Conservation (phyloP, 2,888 invertebrate genomes). For the Netelia melanura region DNA sequence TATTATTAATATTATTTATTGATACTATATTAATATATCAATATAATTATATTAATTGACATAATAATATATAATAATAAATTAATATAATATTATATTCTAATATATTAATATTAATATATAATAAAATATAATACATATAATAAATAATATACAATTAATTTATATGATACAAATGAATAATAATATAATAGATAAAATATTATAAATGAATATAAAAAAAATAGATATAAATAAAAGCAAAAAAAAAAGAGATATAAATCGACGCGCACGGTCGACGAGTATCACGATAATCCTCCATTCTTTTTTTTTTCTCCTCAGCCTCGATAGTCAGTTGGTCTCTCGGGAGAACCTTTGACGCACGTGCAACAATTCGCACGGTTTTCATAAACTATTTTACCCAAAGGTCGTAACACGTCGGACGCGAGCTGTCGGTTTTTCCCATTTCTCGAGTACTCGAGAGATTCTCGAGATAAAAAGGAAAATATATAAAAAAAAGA, state of each 20-base stretch:
- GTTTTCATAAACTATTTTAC: slow-evolving; percentile 28
- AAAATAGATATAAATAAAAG: no score
- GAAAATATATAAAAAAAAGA: slow-evolving; percentile 25
- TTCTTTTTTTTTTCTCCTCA: slow-evolving; percentile 15
- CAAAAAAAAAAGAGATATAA: not conserved
- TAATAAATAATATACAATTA: no score
- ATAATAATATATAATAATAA: not conserved
- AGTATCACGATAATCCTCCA: not conserved
- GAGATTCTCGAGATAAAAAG: not conserved
- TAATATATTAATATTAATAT: slow-evolving; percentile 1
- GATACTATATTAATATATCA: no score
- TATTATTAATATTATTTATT: no score
- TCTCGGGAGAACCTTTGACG: not conserved
- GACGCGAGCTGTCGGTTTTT: not conserved
- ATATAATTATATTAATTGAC: no score
- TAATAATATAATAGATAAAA: no score
- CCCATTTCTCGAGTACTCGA: not conserved
- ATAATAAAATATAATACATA: no score
- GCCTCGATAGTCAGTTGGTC: slow-evolving; percentile 19
- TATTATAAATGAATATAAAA: no score
- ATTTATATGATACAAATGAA: no score
- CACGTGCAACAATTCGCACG: slow-evolving; percentile 27
- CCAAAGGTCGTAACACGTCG: not conserved
- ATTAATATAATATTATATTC: not conserved
- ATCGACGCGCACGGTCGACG: not conserved